Evolutionary conservation across 2,888 invertebrate genomes (phyloP), one percentile per base, ranked within the genome.

Genomic region (Ptychoptera contaminata): DNA sequence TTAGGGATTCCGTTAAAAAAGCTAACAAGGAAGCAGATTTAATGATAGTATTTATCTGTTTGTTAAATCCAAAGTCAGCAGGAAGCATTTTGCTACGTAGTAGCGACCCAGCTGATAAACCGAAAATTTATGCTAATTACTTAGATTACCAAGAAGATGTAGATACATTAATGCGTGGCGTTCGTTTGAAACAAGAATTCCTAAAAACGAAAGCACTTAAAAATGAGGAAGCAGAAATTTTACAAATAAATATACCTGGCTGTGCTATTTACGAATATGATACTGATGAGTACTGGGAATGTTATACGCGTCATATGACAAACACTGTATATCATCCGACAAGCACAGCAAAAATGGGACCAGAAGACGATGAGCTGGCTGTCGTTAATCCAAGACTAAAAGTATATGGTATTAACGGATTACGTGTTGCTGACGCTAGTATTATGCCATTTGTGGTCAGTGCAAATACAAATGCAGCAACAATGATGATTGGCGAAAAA

Each of bases 261-360:
- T 91, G 90, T 56, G 75, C 79, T 46, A 73, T 74, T 10, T 71
- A 76, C 46, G 62, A 66, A 0, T 72, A 82, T 43, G 77, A 79
- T 52, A 77, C 79, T 10, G 85, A 88, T 57, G 82, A 82, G 41
- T 90, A 87, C 56, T 87, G 88, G 86, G 85, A 84, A 55, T 90
- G 90, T 56, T 76, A 80, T 49, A 70, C 86, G 29, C 72, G 84
- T 30, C 85, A 88, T 56, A 80, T 82, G 56, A 72, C 74, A 1
- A 79, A 79, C 50, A 87, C 87, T 0, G 72, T 83, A 36, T 84
- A 82, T 53, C 84, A 85, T 62, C 83, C 82, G 1, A 72, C 73
- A 2, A 73, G 82, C 41, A 74, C 76, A 1, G 67, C 67, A 0
- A 76, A 69, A 59, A 79, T 79, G 79, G 78, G 77, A 4, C 68